Evolutionary conservation across 2,888 invertebrate genomes (phyloP).

Genomic region (Pharmacophagus antenor): DNA sequence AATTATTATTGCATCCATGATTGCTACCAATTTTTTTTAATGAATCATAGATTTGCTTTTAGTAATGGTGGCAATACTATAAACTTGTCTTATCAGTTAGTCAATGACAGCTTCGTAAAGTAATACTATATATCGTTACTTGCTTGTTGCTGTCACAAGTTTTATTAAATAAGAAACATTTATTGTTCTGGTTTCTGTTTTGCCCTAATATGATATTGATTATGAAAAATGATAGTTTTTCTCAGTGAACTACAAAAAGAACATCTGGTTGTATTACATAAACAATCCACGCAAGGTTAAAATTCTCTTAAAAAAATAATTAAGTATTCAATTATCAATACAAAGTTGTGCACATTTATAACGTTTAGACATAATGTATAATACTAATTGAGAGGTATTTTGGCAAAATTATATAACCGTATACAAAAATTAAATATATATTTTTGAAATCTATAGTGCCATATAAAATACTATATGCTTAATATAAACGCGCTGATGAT

Average conservation of each 20-base stretch:
- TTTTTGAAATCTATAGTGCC: too few relatives aligned
- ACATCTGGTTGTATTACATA: slow-evolving; percentile 59
- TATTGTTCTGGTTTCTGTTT: neutral
- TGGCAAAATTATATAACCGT: too few relatives aligned
- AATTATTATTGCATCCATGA: neutral
- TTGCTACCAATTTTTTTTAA: neutral
- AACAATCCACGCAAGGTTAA: slow-evolving; percentile 64
- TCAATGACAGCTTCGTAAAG: neutral
- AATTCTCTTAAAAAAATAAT: neutral
- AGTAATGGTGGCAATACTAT: neutral
- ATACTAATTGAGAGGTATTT: too few relatives aligned
- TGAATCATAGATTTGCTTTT: neutral
- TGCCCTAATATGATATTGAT: neutral
- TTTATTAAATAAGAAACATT: neutral
- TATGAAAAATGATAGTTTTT: slow-evolving; percentile 68
- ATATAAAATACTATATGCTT: too few relatives aligned
- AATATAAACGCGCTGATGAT: too few relatives aligned
- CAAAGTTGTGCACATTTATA: too few relatives aligned
- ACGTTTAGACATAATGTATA: too few relatives aligned
- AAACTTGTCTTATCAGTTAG: neutral
- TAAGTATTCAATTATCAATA: too few relatives aligned
- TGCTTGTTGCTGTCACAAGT: neutral
- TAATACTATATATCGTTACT: too few relatives aligned
- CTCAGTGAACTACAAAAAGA: slow-evolving; percentile 72
- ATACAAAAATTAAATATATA: too few relatives aligned